Conservation (phyloP, 2,113 vertebrate genomes). For the Ammodramus savannarum region DNA sequence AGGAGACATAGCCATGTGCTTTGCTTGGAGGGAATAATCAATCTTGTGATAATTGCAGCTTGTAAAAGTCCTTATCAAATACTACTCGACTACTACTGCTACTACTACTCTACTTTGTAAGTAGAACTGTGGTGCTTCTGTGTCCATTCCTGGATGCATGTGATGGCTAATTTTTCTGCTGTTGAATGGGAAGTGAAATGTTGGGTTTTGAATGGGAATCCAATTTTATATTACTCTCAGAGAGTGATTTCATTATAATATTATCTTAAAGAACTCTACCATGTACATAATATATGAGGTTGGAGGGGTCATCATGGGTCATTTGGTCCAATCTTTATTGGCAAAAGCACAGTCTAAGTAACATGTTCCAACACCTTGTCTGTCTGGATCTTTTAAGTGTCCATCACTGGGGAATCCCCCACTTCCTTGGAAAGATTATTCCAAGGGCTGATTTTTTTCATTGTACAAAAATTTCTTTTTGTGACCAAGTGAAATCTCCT, state of each 20-base stretch:
- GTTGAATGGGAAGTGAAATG: neutral
- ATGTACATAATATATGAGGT: neutral
- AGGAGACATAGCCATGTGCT: neutral
- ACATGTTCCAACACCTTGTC: neutral
- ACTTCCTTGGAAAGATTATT: neutral
- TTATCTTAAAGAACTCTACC: neutral
- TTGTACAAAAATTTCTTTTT: neutral
- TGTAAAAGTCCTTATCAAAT: neutral
- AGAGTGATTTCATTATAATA: neutral
- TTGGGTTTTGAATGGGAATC: neutral
- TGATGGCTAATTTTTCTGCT: neutral
- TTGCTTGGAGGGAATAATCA: neutral
- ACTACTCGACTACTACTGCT: no score
- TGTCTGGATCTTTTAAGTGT: neutral
- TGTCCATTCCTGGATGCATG: neutral
- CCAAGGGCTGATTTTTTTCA: neutral
- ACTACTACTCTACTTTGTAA: neutral
- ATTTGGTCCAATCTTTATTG: neutral
- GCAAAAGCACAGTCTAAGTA: neutral
- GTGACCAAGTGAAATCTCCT: neutral
- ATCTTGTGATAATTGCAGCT: neutral
- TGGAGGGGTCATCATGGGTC: neutral
- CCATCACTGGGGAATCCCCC: neutral
- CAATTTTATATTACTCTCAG: neutral
- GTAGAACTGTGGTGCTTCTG: neutral